phyloP scores from a whole-genome alignment of 1,140 invertebrate species.

The Macrostomum lignano region DNA sequence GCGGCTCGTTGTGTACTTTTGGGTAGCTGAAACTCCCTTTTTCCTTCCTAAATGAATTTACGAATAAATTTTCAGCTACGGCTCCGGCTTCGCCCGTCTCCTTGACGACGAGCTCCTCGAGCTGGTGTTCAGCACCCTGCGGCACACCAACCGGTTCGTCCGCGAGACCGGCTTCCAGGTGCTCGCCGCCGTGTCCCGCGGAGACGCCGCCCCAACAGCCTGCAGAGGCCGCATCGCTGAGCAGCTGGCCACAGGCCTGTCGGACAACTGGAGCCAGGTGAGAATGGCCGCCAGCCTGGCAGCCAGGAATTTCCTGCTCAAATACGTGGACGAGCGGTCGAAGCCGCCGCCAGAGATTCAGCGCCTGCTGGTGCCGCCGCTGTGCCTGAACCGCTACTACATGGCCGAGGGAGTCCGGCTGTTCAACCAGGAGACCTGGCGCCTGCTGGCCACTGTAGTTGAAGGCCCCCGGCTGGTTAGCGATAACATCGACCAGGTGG shows the following conservation, averaged over 20 bases:
- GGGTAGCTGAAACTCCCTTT: too few relatives aligned
- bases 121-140: slow-evolving; percentile 28
- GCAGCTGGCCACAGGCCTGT: slow-evolving; percentile 27
- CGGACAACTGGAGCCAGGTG: slow-evolving; percentile 35
- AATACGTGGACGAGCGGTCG: too few relatives aligned
- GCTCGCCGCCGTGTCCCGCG: too few relatives aligned
- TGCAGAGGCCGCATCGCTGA: too few relatives aligned
- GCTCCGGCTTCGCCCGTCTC: slow-evolving; percentile 24
- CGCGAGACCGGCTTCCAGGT: slow-evolving; percentile 33
- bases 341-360: slow-evolving; percentile 12
- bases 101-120: slow-evolving; percentile 30
- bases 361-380: slow-evolving; percentile 27
- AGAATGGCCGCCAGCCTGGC: slow-evolving; percentile 31
- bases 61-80: too few relatives aligned
- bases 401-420: slow-evolving; percentile 33
- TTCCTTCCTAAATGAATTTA: too few relatives aligned
- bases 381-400: slow-evolving; percentile 35
- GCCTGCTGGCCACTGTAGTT: slow-evolving; percentile 26
- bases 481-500: slow-evolving; percentile 29
- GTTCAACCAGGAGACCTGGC: slow-evolving; percentile 34
- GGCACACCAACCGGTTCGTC: slow-evolving; percentile 33
- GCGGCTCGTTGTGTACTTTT: too few relatives aligned
- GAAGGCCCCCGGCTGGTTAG: slow-evolving; percentile 30
- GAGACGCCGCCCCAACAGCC: too few relatives aligned
- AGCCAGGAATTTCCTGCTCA: slow-evolving; percentile 29